Evolutionary conservation across 1,140 invertebrate genomes (phyloP).

Genomic region (Elysia chlorotica): DNA sequence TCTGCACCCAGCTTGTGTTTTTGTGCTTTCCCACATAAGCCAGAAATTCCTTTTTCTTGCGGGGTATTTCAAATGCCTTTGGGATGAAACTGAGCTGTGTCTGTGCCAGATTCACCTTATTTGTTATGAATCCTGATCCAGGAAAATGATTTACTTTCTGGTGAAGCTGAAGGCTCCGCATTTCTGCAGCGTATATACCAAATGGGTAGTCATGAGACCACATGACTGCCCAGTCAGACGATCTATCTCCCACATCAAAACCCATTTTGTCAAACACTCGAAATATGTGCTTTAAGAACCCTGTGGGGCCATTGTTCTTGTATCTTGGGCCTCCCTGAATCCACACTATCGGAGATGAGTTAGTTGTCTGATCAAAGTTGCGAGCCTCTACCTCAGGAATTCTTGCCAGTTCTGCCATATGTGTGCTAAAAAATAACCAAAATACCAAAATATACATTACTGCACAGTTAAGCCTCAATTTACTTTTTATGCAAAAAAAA

Average conservation of each 20-base stretch:
- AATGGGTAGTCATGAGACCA: slow-evolving; percentile 97
- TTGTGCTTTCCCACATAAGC: slow-evolving; percentile 74
- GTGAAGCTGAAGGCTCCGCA: slow-evolving; percentile 72
- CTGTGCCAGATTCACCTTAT: slow-evolving; percentile 89
- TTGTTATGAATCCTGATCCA: slow-evolving; percentile 91
- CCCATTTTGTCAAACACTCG: slow-evolving; percentile 76
- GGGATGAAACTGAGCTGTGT: slow-evolving; percentile 79
- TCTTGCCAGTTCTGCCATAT: neutral
- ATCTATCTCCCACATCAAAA: slow-evolving; percentile 68
- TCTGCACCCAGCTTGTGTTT: slow-evolving; percentile 83
- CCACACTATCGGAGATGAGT: slow-evolving; percentile 4
- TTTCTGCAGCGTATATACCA: slow-evolving; percentile 65
- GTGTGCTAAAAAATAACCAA: neutral
- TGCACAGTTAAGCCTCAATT: neutral
- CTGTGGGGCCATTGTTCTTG: slow-evolving; percentile 65
- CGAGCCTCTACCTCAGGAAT: neutral
- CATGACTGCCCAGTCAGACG: slow-evolving; percentile 79
- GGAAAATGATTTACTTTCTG: slow-evolving; percentile 95
- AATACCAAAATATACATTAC: neutral
- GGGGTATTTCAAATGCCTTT: slow-evolving; percentile 84
- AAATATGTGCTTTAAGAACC: slow-evolving; percentile 80
- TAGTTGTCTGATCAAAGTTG: neutral
- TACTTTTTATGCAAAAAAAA: neutral
- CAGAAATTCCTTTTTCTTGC: slow-evolving; percentile 75
- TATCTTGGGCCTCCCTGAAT: slow-evolving; percentile 3